phyloP scores from a whole-genome alignment of 2,113 vertebrate genomes.

The Picathartes gymnocephalus region DNA sequence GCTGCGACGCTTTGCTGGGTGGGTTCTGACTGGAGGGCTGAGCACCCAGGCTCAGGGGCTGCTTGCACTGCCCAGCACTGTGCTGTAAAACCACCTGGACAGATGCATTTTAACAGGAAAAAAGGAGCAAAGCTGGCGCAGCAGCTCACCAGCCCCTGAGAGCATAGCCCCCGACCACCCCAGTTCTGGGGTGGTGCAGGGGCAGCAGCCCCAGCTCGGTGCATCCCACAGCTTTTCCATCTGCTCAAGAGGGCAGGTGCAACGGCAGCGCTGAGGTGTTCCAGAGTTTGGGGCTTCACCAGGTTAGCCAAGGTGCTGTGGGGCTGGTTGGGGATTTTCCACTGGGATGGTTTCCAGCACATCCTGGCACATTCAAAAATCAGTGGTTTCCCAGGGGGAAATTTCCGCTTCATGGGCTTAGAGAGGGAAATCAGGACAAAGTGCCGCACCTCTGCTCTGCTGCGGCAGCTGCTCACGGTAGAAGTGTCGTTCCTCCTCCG shows the following conservation, averaged over 20 bases:
- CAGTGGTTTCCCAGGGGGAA: constrained; percentile 7
- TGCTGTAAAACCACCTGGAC: not conserved
- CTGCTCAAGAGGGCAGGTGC: accelerated
- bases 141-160: not conserved
- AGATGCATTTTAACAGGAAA: not conserved
- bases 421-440: constrained; percentile 31
- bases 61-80: not conserved
- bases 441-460: not conserved
- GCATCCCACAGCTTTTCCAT: not conserved
- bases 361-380: constrained; percentile 5
- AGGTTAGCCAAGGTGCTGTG: not conserved
- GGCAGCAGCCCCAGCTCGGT: not conserved
- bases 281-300: not conserved
- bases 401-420: not conserved
- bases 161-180: accelerated
- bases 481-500: not conserved
- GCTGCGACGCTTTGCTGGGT: accelerated
- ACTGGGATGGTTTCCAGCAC: constrained; percentile 18
- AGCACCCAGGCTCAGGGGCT: not conserved
- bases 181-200: not conserved
- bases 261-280: not conserved
- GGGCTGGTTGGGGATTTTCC: constrained; percentile 25
- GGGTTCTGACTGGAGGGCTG: not conserved
- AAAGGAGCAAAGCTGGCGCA: not conserved
- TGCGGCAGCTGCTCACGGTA: not conserved